Evolutionary conservation across 2,113 vertebrate genomes (phyloP), one percentile per base, ranked within the genome.

Genomic region (Ceratotherium simum): DNA sequence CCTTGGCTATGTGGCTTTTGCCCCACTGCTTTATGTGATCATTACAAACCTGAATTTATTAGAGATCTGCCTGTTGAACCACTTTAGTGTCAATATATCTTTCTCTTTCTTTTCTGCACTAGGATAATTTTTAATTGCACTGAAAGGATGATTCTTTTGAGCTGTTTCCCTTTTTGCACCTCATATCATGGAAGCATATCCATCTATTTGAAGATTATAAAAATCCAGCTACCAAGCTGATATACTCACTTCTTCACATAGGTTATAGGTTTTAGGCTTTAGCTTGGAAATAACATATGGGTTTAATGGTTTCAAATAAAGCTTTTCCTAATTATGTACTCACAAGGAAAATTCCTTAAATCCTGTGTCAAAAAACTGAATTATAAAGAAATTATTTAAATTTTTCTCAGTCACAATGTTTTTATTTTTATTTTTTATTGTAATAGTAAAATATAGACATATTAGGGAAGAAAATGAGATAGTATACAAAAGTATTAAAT

Each of bases 41-140:
- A 79, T 42, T 90, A 90, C 39, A 90, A 56, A 90, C 70, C 33
- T 54, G 36, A 97, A 81, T 72, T 96, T 92, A 96, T 60, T 90
- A 60, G 80, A 73, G 21, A 84, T 46, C 33, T 96, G 5, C 56
- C 4, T 81, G 2, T 76, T 92, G 31, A 93, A n/a, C 64, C 39
- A 76, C 39, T 58, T 95, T 56, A 72, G 11, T 67, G 13, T 72
- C 25, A 64, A 86, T 85, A 8, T 72, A 46, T 78, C 33, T 83
- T 80, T 88, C 13, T 87, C 48, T 39, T 82, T 27, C 78, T 76
- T 65, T 60, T 27, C 84, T 65, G 31, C 70, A 78, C 69, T 79
- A 75, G 65, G 42, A 69, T 27, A 31, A 31, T 94, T 94, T 75
- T 80, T 91, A 75, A 29, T 73, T 91, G 12, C 56, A 91, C 31